Evolutionary conservation across 2,113 vertebrate genomes (phyloP).

Genomic region (Pelusios castaneus): DNA sequence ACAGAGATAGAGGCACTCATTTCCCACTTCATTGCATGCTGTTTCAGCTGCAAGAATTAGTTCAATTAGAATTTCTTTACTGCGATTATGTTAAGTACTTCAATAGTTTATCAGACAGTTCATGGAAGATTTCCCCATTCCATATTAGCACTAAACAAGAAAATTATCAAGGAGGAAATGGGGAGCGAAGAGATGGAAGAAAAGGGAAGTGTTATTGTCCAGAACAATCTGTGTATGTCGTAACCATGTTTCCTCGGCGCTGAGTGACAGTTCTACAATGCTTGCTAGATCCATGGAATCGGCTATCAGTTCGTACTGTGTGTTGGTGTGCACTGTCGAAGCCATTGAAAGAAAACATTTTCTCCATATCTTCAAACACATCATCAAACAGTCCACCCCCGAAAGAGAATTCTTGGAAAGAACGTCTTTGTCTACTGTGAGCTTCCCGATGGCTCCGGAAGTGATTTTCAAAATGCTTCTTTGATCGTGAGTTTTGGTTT

Average conservation of each 20-base stretch:
- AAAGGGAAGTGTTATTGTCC: constrained; percentile 73
- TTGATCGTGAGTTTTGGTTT: constrained; percentile 82
- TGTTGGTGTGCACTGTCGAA: constrained; percentile 79
- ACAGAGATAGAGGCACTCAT: constrained; percentile 1
- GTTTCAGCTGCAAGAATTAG: constrained; percentile 62
- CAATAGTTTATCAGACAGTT: constrained; percentile 66
- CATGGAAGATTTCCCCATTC: constrained; percentile 46
- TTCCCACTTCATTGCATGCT: constrained; percentile 31
- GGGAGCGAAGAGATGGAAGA: not conserved
- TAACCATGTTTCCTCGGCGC: constrained; percentile 96
- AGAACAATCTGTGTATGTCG: constrained; percentile 96
- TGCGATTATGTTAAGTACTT: constrained; percentile 57
- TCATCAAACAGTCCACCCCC: constrained; percentile 90
- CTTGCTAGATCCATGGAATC: constrained; percentile 87
- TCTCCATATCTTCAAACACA: constrained; percentile 96
- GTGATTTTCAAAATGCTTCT: constrained; percentile 92
- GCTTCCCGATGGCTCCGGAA: constrained; percentile 86
- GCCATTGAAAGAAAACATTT: constrained; percentile 93
- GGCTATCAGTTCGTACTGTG: constrained; percentile 77
- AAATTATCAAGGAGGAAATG: constrained; percentile 14
- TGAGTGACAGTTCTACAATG: constrained; percentile 97
- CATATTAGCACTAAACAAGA: constrained; percentile 59
- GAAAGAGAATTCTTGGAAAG: constrained; percentile 87
- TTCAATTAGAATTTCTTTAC: constrained; percentile 58
- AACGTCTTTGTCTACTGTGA: constrained; percentile 81